Evolutionary conservation across 2,888 invertebrate genomes (phyloP), one percentile per base, ranked within the genome.

Genomic region (Apoderus coryli): DNA sequence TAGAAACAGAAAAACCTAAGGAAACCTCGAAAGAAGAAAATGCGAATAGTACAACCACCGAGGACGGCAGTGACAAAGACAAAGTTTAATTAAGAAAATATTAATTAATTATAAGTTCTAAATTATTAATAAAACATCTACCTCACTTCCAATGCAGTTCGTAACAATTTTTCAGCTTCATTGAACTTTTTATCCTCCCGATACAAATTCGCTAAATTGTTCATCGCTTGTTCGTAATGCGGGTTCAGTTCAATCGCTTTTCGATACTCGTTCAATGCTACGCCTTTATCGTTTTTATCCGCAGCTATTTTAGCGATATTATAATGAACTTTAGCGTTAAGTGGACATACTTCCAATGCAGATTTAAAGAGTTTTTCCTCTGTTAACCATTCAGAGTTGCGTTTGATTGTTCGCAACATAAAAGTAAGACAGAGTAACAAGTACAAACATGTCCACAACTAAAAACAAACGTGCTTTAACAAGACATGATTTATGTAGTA

Each of bases 241-340:
- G 85, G 80, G 60, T 81, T 69, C 35, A 89, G 59, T 38, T 55
- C 50, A 11, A 59, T 51, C 2, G 59, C 59, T 37, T 42, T 50
- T 40, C 74, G 74, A 56, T 95, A 95, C 52, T 84, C 77, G 14
- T 60, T 46, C 32, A 88, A 67, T 0, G 93, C 92, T 44, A 70
- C 63, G 10, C 62, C 56, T 25, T 63, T 63, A 36, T 80, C 62
- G 4, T 79, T 75, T 16, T 62, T 61, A 46, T 89, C 88, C 1
- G 79, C 81, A 9, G 82, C 75, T 35, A 78, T 72, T 57, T 92
- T 92, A 0, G 81, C 95, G 30, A 93, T 74, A 56, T 96, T 96
- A 53, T 95, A 96, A 45, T 68, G 76, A 3, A 81, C 81, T 68
- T 95, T 96, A 11, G 95, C 93, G 63, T 95, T 95, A 26, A 77